Evolutionary conservation across 2,113 vertebrate genomes (phyloP), one percentile per base, ranked within the genome.

Genomic region (Psophia crepitans): DNA sequence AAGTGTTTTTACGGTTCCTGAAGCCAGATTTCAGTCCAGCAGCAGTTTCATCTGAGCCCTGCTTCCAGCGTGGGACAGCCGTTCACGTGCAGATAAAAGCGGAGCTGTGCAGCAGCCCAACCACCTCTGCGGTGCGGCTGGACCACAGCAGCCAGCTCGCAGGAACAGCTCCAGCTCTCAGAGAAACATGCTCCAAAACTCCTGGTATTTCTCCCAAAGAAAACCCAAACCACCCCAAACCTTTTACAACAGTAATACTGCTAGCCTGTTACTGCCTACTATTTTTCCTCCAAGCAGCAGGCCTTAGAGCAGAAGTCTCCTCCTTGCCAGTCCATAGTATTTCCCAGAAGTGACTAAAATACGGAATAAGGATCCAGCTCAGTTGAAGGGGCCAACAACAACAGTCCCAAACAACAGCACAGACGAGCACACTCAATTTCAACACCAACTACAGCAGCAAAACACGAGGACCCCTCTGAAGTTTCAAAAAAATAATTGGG

Each of bases 1-100:
- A 26, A 22, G n/a, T 2, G 9, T 18, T 35, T 8, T 33, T 28
- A 35, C 58, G 48, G 41, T 9, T 39, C 60, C 35, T 13, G 41
- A 21, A 73, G 30, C 4, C 46, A 15, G 10, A 9, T 56, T 51
- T 30, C 41, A 20, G 14, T 4, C 61, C 48, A 23, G 2, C 3
- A 41, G 32, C 5, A 11, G 43, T 19, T 66, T 8, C 3, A 30
- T 11, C 57, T 43, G 9, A 49, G 58, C 61, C 28, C 37, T 2
- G 18, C 27, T 39, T 8, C 30, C 58, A 32, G 27, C 39, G 32
- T 0, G 0, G 65, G 54, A 26, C 2, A 1, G 19, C 5, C 14
- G 7, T 35, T 44, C 4, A 6, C 37, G n/a, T 5, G 33, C 44
- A 65, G 61, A 49, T 51, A 6, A 12, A 33, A 73, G 54, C 1